Evolutionary conservation across 2,888 invertebrate genomes (phyloP).

Genomic region (Drosophila nigritarsus): DNA sequence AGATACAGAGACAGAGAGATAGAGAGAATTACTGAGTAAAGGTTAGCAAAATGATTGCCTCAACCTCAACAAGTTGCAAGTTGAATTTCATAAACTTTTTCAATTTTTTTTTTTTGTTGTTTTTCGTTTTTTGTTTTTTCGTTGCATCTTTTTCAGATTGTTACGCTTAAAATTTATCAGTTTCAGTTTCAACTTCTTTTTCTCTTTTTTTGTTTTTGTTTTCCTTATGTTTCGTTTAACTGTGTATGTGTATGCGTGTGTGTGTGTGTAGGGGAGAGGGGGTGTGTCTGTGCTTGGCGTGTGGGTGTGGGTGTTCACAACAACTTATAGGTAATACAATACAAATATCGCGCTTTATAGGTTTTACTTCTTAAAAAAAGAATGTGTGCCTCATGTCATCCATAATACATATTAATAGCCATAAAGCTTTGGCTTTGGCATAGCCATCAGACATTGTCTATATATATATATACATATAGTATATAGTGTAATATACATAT

Average conservation of each 20-base stretch:
- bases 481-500: constrained; percentile 22
- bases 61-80: constrained; percentile 33
- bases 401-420: constrained; percentile 77
- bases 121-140: constrained; percentile 24
- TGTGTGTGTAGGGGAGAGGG: constrained; percentile 5
- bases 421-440: constrained; percentile 50
- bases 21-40: constrained; percentile 33
- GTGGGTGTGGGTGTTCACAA: constrained; percentile 59
- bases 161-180: constrained; percentile 72
- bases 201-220: constrained; percentile 53
- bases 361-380: constrained; percentile 72
- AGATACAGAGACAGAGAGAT: constrained; percentile 11
- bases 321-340: constrained; percentile 78
- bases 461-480: constrained; percentile 25
- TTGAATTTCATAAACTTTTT: constrained; percentile 32
- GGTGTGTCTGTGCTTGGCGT: constrained; percentile 8
- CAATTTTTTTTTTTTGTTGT: constrained; percentile 32
- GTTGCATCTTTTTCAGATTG: constrained; percentile 58
- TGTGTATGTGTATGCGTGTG: constrained; percentile 38
- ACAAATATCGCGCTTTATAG: constrained; percentile 75
- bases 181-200: constrained; percentile 68
- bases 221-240: constrained; percentile 32
- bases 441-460: constrained; percentile 57
- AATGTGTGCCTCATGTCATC: constrained; percentile 84
- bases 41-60: constrained; percentile 27